Percentiles rank a stretch among this genome's conserved stretches.
These are phyloP conservation scores for Dasysyrphus tricinctus DNA, from an alignment of 2,888 invertebrate species.

Conservation along the genomic window DNA sequence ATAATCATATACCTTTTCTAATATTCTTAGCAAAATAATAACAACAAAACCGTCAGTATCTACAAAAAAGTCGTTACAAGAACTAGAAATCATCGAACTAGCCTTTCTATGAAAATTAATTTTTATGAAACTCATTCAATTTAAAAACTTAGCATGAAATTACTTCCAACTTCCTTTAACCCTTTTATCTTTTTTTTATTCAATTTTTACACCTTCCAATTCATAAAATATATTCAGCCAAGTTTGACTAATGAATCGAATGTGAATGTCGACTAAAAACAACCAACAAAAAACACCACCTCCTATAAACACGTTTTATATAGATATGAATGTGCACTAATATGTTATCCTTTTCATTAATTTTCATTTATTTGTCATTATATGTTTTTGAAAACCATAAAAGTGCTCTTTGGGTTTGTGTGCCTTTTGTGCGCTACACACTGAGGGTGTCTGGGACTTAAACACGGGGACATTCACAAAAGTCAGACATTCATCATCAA, in stretches of 20 bases:
- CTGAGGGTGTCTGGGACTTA: not conserved
- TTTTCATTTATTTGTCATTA: slow-evolving; percentile 73
- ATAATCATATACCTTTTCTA: not conserved
- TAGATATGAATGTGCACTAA: slow-evolving; percentile 30
- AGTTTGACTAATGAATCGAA: slow-evolving; percentile 60
- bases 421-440: slow-evolving; percentile 14
- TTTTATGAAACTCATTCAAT: slow-evolving; percentile 31
- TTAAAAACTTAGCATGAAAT: not conserved
- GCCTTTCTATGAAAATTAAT: not conserved
- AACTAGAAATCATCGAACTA: not conserved
- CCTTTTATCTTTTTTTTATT: not conserved
- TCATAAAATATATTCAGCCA: slow-evolving; percentile 11
- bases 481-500: not conserved
- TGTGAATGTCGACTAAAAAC: slow-evolving; percentile 44
- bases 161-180: slow-evolving; percentile 10
- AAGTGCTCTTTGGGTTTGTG: slow-evolving; percentile 41
- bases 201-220: slow-evolving; percentile 25
- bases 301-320: not conserved
- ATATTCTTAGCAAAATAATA: not conserved
- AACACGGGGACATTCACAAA: not conserved
- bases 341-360: slow-evolving; percentile 75
- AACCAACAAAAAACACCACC: not conserved
- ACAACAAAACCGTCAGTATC: not conserved
- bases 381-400: slow-evolving; percentile 59
- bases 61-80: not conserved